Percentiles rank a stretch among this genome's conserved stretches.
Conservation (phyloP, 2,113 vertebrate species). For the Salvator merianae region DNA sequence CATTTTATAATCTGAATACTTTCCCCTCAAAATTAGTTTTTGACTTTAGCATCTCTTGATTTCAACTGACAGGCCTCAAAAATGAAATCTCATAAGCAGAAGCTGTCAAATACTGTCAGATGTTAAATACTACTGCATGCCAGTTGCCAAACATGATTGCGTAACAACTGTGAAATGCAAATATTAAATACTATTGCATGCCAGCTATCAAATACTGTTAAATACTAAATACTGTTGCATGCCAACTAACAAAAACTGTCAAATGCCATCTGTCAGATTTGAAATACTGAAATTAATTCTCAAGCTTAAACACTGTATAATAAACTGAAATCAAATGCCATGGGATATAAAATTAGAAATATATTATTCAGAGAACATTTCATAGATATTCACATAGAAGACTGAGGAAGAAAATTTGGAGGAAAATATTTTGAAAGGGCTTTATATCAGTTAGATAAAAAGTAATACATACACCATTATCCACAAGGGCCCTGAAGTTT, state of each 20-base stretch:
- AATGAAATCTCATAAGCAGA: not conserved
- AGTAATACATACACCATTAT: too few species aligned
- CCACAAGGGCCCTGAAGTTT: not conserved
- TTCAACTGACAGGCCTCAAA: not conserved
- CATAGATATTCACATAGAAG: not conserved
- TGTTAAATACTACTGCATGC: slow-evolving; percentile 6
- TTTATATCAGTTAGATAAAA: not conserved
- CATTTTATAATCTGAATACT: not conserved
- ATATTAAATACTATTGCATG: slow-evolving; percentile 21
- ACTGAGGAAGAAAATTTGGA: not conserved
- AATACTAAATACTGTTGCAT: slow-evolving; percentile 24
- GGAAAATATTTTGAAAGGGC: not conserved
- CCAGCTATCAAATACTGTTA: slow-evolving; percentile 1
- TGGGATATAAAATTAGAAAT: not conserved
- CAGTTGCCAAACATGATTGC: slow-evolving; percentile 3
- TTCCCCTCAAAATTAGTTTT: not conserved
- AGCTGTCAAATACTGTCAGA: slow-evolving; percentile 8
- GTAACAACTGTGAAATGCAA: slow-evolving; percentile 19
- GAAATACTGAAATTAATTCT: slow-evolving; percentile 6
- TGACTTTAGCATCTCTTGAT: slow-evolving; percentile 6
- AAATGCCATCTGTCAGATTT: slow-evolving; percentile 11
- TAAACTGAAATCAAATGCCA: not conserved
- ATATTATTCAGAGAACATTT: not conserved
- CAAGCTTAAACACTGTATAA: not conserved
- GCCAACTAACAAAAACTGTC: slow-evolving; percentile 6